Conservation (phyloP, 2,888 invertebrate species). For the Alloscopus bannaensis region DNA sequence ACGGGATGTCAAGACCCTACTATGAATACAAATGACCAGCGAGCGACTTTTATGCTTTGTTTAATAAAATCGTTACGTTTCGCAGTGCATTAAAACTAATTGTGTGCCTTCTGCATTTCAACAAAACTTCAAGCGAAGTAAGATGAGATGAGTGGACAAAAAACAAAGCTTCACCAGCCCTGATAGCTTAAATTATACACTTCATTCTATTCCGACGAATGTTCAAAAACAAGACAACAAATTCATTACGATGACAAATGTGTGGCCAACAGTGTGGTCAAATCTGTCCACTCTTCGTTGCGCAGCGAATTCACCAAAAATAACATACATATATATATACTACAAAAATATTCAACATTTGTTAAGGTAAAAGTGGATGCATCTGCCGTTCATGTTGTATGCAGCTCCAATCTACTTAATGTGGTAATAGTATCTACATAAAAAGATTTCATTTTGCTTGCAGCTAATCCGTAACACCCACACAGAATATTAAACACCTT, state of each 20-base stretch:
- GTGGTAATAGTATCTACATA: slow-evolving; percentile 4
- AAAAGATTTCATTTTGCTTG: too few species aligned
- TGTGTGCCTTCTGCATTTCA: not conserved
- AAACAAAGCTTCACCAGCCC: not conserved
- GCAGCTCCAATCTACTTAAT: not conserved
- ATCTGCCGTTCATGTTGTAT: not conserved
- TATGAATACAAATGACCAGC: slow-evolving; percentile 40
- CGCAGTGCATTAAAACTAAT: slow-evolving; percentile 5
- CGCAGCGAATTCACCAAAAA: not conserved
- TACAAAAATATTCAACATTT: not conserved
- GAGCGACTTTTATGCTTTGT: slow-evolving; percentile 11
- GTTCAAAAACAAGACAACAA: slow-evolving; percentile 19
- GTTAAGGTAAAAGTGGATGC: not conserved
- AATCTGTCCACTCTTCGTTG: slow-evolving; percentile 19
- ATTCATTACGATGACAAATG: slow-evolving; percentile 33
- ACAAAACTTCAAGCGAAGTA: not conserved
- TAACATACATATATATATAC: not conserved
- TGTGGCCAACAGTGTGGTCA: slow-evolving; percentile 29
- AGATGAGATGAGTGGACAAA: not conserved
- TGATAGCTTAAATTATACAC: not conserved
- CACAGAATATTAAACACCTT: slow-evolving; percentile 26
- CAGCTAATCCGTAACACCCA: slow-evolving; percentile 16
- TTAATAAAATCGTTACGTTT: slow-evolving; percentile 28
- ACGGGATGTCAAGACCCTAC: slow-evolving; percentile 25
- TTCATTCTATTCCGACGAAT: not conserved